Evolutionary conservation across 1,140 invertebrate species (phyloP), one percentile per base, ranked within the genome.

Genomic region (Caenorhabditis elegans): DNA sequence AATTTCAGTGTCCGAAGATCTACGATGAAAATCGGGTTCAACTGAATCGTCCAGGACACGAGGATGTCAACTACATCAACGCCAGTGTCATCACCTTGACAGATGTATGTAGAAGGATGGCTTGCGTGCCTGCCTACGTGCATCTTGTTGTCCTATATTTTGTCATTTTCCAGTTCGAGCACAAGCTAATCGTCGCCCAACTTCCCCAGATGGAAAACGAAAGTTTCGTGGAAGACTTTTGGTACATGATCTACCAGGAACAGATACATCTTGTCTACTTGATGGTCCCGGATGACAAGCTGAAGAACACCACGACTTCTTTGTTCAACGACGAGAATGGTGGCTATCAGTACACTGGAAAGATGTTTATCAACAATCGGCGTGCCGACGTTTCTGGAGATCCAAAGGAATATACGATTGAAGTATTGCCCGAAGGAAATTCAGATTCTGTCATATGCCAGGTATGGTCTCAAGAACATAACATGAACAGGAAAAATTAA

Each of bases 391-490:
- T 70, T 2, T 4, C 34, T 17, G 60, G 60, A 70, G 60, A 70
- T 70, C 60, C 60, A 0, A 70, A 70, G 10, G 60, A 70, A 43
- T 70, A 70, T 17, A 70, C 60, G 22, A 70, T 70, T 39, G 60
- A 70, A 43, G 60, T 70, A 1, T 22, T 70, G n/a, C 60, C n/a
- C 1, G 60, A 70, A 24, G 60, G 60, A 31, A 70, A 70, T 43
- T 70, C 60, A 39, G 60, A 70, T 70, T 70, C 60, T 70, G 60
- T 70, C 22, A 70, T 70, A 6, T 70, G 60, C n/a, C 34, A 70
- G 22, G 2, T 70, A 22, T 19, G 39, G n/a, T n/a, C n/a, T n/a
- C n/a, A n/a, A n/a, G n/a, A n/a, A 8, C 39, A 15, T 43, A 43
- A 15, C 39, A 43, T 43, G 39, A 43, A 43, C 6, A 8, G 39